Percentiles rank a stretch among this genome's conserved stretches.
phyloP scores from a whole-genome alignment of 2,113 vertebrate species.

The Oreochromis aureus region DNA sequence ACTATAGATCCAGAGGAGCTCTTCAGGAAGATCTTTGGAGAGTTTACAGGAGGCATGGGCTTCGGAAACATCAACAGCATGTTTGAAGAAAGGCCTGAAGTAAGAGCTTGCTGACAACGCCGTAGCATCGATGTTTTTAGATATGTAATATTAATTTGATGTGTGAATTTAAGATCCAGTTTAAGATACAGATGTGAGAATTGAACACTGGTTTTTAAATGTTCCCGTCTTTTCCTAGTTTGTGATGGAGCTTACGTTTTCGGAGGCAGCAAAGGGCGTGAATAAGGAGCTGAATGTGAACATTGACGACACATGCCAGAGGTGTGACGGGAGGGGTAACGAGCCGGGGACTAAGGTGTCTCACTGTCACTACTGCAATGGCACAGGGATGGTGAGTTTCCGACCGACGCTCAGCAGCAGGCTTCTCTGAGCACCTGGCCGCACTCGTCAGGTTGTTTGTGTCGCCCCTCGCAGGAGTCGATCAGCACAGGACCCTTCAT shows the following conservation, averaged over 20 bases:
- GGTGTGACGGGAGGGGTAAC: conserved; percentile 81
- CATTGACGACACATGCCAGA: conserved; percentile 80
- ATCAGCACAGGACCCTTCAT: conserved; percentile 88
- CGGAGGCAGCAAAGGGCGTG: conserved; percentile 88
- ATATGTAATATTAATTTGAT: neutral
- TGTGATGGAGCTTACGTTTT: conserved; percentile 91
- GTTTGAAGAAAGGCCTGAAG: conserved; percentile 90
- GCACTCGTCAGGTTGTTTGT: neutral
- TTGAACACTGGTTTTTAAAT: neutral
- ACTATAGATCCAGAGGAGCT: conserved; percentile 88
- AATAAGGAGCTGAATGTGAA: conserved; percentile 86
- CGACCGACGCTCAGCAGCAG: neutral
- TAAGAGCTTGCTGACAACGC: conserved; percentile 30
- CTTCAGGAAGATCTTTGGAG: conserved; percentile 93
- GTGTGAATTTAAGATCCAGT: neutral
- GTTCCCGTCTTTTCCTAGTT: conserved; percentile 68
- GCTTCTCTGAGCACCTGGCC: neutral
- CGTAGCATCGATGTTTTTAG: neutral
- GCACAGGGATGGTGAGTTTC: conserved; percentile 86
- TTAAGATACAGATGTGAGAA: neutral
- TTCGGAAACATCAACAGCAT: conserved; percentile 82
- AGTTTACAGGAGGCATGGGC: conserved; percentile 78
- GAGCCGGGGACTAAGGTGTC: conserved; percentile 87
- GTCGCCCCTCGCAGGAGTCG: conserved; percentile 74
- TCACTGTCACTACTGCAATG: conserved; percentile 86